These are phyloP conservation scores for Hipposideros larvatus DNA, from an alignment of 2,797 vertebrate genomes.

Conservation along the genomic window DNA sequence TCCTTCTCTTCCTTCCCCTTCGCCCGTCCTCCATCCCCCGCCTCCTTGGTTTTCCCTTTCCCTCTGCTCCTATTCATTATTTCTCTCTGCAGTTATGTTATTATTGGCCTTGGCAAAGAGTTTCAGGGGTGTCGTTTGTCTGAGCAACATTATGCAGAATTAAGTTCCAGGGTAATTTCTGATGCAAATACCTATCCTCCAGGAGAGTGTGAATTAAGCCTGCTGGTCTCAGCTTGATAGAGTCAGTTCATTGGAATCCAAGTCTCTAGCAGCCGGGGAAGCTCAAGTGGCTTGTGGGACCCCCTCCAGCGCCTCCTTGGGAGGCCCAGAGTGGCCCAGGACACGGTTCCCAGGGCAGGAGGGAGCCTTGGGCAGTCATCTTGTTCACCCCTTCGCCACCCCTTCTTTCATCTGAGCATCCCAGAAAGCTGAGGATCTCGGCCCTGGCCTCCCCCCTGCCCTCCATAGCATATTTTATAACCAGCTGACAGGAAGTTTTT, in stretches of 20 bases:
- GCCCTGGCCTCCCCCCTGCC: not conserved
- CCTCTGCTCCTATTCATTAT: constrained; percentile 75
- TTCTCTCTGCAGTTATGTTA: constrained; percentile 77
- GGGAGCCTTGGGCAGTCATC: not conserved
- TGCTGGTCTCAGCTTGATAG: not conserved
- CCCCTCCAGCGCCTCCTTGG: not conserved
- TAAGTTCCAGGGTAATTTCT: constrained; percentile 84
- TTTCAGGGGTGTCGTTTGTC: constrained; percentile 83
- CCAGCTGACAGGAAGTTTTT: not conserved
- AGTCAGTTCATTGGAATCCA: not conserved
- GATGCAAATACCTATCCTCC: constrained; percentile 81
- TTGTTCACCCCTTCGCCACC: too few species aligned
- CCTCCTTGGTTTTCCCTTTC: constrained; percentile 40
- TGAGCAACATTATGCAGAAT: constrained; percentile 83
- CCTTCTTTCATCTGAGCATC: not conserved
- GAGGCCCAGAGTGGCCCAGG: not conserved
- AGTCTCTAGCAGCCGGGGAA: not conserved
- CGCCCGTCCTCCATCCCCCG: not conserved
- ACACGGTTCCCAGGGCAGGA: not conserved
- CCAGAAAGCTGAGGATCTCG: not conserved
- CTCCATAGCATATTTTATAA: not conserved
- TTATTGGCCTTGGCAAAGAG: constrained; percentile 83
- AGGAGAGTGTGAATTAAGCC: constrained; percentile 72
- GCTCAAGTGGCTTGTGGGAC: not conserved
- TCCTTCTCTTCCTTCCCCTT: not conserved